phyloP scores from a whole-genome alignment of 2,113 vertebrate genomes.

The Myodes glareolus region DNA sequence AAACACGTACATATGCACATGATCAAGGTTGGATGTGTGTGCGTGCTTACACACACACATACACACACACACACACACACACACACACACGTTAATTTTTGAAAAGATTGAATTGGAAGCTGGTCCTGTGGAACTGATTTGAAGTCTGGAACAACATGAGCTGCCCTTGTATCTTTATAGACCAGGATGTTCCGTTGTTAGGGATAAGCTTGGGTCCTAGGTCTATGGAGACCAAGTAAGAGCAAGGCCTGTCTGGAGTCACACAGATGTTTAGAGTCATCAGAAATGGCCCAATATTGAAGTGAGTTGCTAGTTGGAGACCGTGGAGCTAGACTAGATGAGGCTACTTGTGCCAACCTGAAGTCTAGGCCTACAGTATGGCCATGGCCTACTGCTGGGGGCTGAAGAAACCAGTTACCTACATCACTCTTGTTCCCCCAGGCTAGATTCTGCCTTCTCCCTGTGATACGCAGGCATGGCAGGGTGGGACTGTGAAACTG shows the following conservation, averaged over 20 bases:
- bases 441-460: neutral
- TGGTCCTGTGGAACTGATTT: neutral
- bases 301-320: neutral
- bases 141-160: too few species aligned
- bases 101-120: neutral
- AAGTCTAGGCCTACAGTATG: neutral
- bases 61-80: neutral
- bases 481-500: accelerated
- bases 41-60: too few species aligned
- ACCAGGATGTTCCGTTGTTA: neutral
- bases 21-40: neutral
- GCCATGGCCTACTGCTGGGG: too few species aligned
- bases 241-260: neutral
- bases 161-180: neutral
- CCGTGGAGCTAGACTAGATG: neutral
- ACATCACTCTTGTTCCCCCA: neutral
- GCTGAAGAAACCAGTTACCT: neutral
- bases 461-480: too few species aligned
- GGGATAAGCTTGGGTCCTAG: neutral
- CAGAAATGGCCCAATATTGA: neutral
- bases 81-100: neutral
- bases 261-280: neutral
- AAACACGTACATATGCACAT: neutral
- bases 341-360: neutral
- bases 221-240: neutral